Evolutionary conservation across 2,888 invertebrate genomes (phyloP), one percentile per base, ranked within the genome.

Genomic region (Sarcophaga carnaria): DNA sequence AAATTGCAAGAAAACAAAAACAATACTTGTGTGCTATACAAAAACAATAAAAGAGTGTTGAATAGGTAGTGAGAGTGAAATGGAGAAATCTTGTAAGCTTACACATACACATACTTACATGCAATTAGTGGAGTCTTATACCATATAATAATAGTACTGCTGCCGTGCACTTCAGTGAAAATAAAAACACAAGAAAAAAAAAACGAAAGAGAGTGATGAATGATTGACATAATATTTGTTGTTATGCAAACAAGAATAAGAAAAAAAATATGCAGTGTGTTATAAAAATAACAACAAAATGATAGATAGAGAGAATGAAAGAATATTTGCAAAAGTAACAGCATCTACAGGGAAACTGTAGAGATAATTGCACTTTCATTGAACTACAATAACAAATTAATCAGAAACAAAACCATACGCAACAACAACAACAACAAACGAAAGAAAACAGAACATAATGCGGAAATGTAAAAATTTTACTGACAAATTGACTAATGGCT

Each of bases 31-130:
- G 37, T 37, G 37, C 37, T 8, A 37, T 8, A 37, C 37, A 37
- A 37, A 37, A 37, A 54, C 17, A 64, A 54, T 59, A 76, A 76
- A 70, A 69, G 60, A 74, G 22, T 45, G 47, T 75, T 25, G 4
- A 14, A 17, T 80, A 37, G 14, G 82, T 71, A 86, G 78, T 78
- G 74, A 87, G 83, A 79, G 84, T 84, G 84, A 82, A 80, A 74
- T 67, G 83, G 75, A 71, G 80, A 80, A 80, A 71, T 70, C 27
- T 47, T n/a, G 22, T 37, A 45, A 62, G 12, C 6, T 12, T 20
- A 70, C 25, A 20, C 14, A n/a, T n/a, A 69, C 22, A 12, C 25
- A 59, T 59, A 11, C n/a, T 14, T 49, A 49, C 22, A 22, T 2
- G 6, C 37, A 37, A 37, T 37, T 37, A 37, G 37, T 10, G 37